Base-by-base conservation (phyloP, 2,797 vertebrate species). In the Phoxinus dragarum region DNA sequence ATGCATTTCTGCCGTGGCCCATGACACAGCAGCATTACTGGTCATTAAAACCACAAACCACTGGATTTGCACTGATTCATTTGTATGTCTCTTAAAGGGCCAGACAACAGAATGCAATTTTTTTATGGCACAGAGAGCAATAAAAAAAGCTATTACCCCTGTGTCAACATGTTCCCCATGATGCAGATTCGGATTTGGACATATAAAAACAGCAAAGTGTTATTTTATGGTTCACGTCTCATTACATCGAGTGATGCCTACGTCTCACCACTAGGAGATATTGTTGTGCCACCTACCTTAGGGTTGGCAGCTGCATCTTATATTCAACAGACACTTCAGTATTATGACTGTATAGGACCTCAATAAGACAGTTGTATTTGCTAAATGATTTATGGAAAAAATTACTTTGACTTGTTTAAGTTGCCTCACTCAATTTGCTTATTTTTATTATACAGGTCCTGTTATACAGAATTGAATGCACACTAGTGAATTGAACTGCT, bases 261-360 rank as follows among this genome's bases (percentile, higher is more conserved):
- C 8, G 4, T 87, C 85, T 85, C 86, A 75, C 88, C 77, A 88
- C 74, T 80, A 86, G 88, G 79, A 89, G 81, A 87, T 88, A 84
- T 87, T 88, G 80, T 90, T 83, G 86, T 81, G 84, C 68, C 76
- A 67, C 19, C 52, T 61, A 49, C 72, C 76, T 80, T 68, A 83
- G 75, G 17, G 17, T 36, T 73, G 66, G 49, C 76, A 31, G 61
- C 40, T 23, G 59, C 21, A 69, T 66, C 64, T 52, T 31, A 9
- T 64, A 69, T 85, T 76, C 67, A 64, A 31, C 68, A 42, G 67
- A 71, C 54, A 78, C 76, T 80, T 9, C 3, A 27, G 34, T 54
- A 27, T 54, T 64, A 38, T 47, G 52, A 59, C 40, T 47, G 83
- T 9, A 56, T 16, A 49, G 34, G 69, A 85, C 44, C 56, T 66